Conservation (phyloP, 2,888 invertebrate genomes). For the Halictus ligatus region DNA sequence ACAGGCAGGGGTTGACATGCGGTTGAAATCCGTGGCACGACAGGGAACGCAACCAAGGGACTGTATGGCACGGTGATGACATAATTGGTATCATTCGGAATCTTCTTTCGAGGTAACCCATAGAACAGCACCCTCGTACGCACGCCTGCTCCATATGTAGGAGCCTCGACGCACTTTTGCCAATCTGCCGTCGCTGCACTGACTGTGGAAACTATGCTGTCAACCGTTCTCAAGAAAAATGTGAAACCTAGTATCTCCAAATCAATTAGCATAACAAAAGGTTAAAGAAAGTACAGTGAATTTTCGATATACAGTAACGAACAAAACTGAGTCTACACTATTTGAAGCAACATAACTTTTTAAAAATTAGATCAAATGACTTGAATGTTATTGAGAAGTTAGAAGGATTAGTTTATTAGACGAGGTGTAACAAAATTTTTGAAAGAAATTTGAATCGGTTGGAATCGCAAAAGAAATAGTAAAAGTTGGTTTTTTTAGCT, state of each 20-base stretch:
- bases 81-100: slow-evolving; percentile 81
- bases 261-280: not conserved
- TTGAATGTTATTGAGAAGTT: too few relatives aligned
- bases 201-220: too few relatives aligned
- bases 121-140: slow-evolving; percentile 50
- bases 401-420: too few relatives aligned
- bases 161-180: not conserved
- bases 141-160: slow-evolving; percentile 49
- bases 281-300: not conserved
- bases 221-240: not conserved
- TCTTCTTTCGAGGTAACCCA: slow-evolving; percentile 80
- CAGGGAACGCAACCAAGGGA: slow-evolving; percentile 64
- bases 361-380: too few relatives aligned
- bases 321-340: too few relatives aligned
- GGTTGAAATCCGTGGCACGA: slow-evolving; percentile 74
- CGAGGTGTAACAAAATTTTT: too few relatives aligned
- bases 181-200: slow-evolving; percentile 5
- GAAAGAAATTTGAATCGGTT: too few relatives aligned
- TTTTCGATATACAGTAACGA: too few relatives aligned
- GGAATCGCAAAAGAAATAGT: too few relatives aligned
- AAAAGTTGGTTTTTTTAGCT: too few relatives aligned
- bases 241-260: not conserved
- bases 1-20: slow-evolving; percentile 75
- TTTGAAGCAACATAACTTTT: too few relatives aligned
- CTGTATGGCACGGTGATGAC: slow-evolving; percentile 76